Evolutionary conservation across 2,888 invertebrate species (phyloP).

Genomic region (Venustoraphidia nigricollis): DNA sequence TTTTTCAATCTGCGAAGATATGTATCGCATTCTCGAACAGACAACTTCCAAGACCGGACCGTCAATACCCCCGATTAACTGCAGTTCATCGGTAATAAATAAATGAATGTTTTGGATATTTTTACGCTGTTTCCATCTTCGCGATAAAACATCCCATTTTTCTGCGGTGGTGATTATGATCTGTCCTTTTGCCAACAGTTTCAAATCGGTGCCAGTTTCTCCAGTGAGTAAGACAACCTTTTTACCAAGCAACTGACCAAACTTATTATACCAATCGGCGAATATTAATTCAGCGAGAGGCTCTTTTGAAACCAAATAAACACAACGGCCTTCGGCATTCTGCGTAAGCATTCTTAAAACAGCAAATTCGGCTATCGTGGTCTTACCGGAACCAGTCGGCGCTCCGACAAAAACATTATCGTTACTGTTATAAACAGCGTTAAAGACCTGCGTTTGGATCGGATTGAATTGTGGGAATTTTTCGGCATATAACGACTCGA

Average conservation of each 20-base stretch:
- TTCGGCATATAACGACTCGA: constrained; percentile 71
- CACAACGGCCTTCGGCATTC: constrained; percentile 66
- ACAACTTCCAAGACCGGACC: constrained; percentile 89
- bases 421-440: constrained; percentile 94
- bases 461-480: constrained; percentile 92
- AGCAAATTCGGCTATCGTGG: constrained; percentile 92
- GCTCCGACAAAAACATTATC: constrained; percentile 96
- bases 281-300: constrained; percentile 80
- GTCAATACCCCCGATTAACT: constrained; percentile 76
- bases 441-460: constrained; percentile 98
- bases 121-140: constrained; percentile 97
- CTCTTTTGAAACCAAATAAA: constrained; percentile 87
- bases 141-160: constrained; percentile 96
- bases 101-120: constrained; percentile 94
- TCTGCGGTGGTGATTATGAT: constrained; percentile 95
- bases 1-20: constrained; percentile 82
- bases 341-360: constrained; percentile 71
- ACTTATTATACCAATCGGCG: constrained; percentile 83
- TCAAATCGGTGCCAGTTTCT: constrained; percentile 94
- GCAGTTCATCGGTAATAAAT: constrained; percentile 93
- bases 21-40: constrained; percentile 86
- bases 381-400: constrained; percentile 84
- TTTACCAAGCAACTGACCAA: constrained; percentile 62
- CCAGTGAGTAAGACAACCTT: constrained; percentile 88
- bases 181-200: constrained; percentile 81